phyloP scores from a whole-genome alignment of 2,888 invertebrate genomes.

The Morinoia aosen region DNA sequence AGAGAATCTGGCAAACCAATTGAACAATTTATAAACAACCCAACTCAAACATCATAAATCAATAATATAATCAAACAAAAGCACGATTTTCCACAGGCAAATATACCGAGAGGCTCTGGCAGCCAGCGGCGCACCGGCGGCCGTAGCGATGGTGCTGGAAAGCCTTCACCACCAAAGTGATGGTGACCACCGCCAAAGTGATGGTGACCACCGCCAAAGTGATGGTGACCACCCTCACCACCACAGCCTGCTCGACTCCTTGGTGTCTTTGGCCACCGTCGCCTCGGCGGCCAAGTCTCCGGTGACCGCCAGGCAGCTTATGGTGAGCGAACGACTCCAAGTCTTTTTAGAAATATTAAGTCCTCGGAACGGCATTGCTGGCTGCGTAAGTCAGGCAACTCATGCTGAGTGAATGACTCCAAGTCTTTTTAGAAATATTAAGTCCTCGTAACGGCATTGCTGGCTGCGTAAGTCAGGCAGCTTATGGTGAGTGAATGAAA shows the following conservation, averaged over 20 bases:
- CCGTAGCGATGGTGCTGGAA: not conserved
- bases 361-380: not conserved
- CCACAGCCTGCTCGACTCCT: not conserved
- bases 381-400: too few species aligned
- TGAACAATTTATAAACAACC: too few species aligned
- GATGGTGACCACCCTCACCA: not conserved
- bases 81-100: not conserved
- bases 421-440: too few species aligned
- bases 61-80: too few species aligned
- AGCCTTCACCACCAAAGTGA: not conserved
- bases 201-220: not conserved
- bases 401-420: too few species aligned
- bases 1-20: too few species aligned
- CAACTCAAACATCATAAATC: too few species aligned
- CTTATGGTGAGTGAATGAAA: too few species aligned
- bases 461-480: too few species aligned
- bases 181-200: not conserved
- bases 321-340: not conserved
- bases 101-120: slow-evolving; percentile 57
- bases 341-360: not conserved
- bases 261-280: not conserved
- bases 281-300: not conserved
- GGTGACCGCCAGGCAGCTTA: not conserved
- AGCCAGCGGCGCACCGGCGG: slow-evolving; percentile 24
- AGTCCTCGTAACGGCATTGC: too few species aligned